phyloP scores from a whole-genome alignment of 1,140 invertebrate genomes.

The Trachymyrmex cornetzi region DNA sequence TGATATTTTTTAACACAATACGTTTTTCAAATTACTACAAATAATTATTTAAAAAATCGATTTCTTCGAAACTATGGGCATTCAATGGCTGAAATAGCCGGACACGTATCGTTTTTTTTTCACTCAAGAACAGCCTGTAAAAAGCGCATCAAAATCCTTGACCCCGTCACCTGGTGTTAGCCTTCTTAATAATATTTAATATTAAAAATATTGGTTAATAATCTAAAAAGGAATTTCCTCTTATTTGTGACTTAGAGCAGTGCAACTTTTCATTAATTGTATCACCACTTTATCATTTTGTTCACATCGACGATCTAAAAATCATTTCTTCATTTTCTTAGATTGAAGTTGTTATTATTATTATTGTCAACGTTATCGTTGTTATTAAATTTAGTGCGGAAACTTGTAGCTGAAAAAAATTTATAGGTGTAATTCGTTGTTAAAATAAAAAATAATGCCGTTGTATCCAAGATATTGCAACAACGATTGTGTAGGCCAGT shows the following conservation, averaged over 20 bases:
- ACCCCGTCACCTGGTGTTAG: too few species aligned
- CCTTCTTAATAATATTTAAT: neutral
- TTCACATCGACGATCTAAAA: neutral
- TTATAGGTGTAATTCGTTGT: neutral
- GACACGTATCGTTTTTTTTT: too few species aligned
- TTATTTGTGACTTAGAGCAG: neutral
- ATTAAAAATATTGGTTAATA: neutral
- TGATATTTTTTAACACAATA: too few species aligned
- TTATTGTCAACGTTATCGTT: neutral
- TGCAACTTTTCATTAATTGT: neutral
- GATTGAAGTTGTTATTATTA: neutral
- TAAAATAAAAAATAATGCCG: neutral
- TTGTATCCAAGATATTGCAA: slow-evolving; percentile 4
- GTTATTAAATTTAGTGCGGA: neutral
- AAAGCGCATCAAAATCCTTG: too few species aligned
- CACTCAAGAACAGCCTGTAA: too few species aligned
- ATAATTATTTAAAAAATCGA: too few species aligned
- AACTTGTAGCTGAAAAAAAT: neutral
- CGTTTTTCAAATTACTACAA: too few species aligned
- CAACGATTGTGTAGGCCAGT: slow-evolving; percentile 23
- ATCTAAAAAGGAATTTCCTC: neutral
- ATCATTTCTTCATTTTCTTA: neutral
- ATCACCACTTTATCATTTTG: neutral
- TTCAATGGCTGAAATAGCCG: too few species aligned
- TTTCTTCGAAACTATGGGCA: too few species aligned